Percentiles rank a stretch among this genome's conserved stretches.
These are phyloP conservation scores for Acrobasis consociella DNA, from an alignment of 2,888 invertebrate genomes.

Conservation along the genomic window DNA sequence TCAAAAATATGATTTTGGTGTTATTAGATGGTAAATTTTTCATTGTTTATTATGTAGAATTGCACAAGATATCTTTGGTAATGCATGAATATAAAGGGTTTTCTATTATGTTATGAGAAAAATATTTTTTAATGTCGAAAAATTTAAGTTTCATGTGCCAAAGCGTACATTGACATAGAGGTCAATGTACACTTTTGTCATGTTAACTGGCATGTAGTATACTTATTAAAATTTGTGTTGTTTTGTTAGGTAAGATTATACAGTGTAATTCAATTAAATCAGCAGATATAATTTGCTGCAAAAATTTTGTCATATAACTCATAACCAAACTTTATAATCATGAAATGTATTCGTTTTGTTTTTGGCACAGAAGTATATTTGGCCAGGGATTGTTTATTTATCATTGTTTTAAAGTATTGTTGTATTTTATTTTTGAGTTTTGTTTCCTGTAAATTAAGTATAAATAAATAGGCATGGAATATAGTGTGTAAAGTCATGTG, in stretches of 20 bases:
- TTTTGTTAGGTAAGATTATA: neutral
- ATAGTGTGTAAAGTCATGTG: conserved; percentile 57
- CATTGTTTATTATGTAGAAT: conserved; percentile 8
- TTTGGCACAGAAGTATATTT: conserved; percentile 25
- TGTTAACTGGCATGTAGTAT: neutral
- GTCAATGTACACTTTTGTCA: neutral
- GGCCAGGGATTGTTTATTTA: conserved; percentile 38
- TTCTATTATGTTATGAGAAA: neutral
- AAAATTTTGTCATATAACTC: neutral
- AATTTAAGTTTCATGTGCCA: too few species aligned
- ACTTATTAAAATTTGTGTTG: neutral
- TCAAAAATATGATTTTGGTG: conserved; percentile 13
- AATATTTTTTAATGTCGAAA: neutral
- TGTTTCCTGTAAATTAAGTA: conserved; percentile 5
- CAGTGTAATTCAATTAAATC: conserved; percentile 8
- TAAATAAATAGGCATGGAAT: conserved; percentile 36
- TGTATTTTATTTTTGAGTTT: conserved; percentile 30
- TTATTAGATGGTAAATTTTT: conserved; percentile 17
- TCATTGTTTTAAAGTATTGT: conserved; percentile 39
- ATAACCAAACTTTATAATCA: conserved; percentile 12
- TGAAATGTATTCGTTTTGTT: conserved; percentile 15
- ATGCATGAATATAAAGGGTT: neutral
- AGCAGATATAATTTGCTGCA: conserved; percentile 31
- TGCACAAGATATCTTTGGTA: conserved; percentile 9
- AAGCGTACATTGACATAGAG: too few species aligned